These are phyloP conservation scores for Lithosia quadra DNA, from an alignment of 2,888 invertebrate genomes.

Conservation along the genomic window DNA sequence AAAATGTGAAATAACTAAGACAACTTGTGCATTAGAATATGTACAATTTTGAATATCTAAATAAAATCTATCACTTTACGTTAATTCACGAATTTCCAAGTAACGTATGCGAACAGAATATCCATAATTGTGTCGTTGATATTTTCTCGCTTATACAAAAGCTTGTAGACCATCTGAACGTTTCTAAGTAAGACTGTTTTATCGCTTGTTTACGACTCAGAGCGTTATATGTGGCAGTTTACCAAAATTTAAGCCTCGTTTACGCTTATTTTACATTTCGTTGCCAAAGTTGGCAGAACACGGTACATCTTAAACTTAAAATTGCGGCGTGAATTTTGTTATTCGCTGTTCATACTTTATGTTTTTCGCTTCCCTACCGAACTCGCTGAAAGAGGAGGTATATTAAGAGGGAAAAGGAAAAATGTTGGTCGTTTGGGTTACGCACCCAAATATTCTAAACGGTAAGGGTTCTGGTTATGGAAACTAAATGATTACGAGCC, in stretches of 20 bases:
- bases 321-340: slow-evolving; percentile 39
- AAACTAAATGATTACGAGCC: slow-evolving; percentile 4
- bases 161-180: slow-evolving; percentile 33
- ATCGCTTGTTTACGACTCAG: slow-evolving; percentile 62
- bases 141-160: slow-evolving; percentile 35
- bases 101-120: slow-evolving; percentile 27
- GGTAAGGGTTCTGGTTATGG: slow-evolving; percentile 1
- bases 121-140: slow-evolving; percentile 18
- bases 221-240: slow-evolving; percentile 64
- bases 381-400: slow-evolving; percentile 7
- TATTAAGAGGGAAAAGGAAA: neutral
- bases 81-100: neutral
- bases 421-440: neutral
- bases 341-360: slow-evolving; percentile 17
- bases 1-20: neutral
- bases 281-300: slow-evolving; percentile 46
- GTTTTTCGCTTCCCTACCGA: slow-evolving; percentile 1
- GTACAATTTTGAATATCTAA: neutral
- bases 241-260: slow-evolving; percentile 61
- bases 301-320: slow-evolving; percentile 43
- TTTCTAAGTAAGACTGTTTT: slow-evolving; percentile 51
- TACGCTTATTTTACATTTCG: slow-evolving; percentile 63
- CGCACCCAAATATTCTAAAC: neutral
- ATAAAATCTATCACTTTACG: neutral
- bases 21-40: neutral